Evolutionary conservation across 2,888 invertebrate genomes (phyloP), one percentile per base, ranked within the genome.

Genomic region (Syrista parreyssii): DNA sequence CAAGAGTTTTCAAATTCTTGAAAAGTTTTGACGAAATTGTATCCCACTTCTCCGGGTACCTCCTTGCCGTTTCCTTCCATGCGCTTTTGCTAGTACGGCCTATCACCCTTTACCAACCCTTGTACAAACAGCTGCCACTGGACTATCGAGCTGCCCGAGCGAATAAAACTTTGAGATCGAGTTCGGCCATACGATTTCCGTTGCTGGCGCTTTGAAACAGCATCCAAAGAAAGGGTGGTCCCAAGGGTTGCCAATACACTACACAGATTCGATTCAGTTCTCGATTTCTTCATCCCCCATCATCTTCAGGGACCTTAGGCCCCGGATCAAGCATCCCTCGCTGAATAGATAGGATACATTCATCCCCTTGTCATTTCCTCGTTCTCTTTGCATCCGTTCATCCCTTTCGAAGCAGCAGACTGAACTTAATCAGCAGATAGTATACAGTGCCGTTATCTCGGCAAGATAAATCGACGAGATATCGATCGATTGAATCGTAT

Each of bases 401-500:
- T 84, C 80, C 78, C 79, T 80, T 81, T 77, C 81, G 77, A 81
- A 82, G 82, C 86, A 82, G 82, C 79, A 85, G 87, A 88, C 86
- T 84, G 85, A 81, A 82, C 80, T 87, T 89, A 88, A 89, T 88
- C 86, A 84, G 80, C 79, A 84, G 79, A 31, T 30, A 55, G 71
- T 30, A 33, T 55, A 55, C 23, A 55, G 55, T 81, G 82, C 86
- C 84, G 86, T 88, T 88, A 88, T 88, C 85, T 86, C 83, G 81
- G 83, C 85, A 84, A 84, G 85, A 82, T 84, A 84, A 87, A 88
- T 88, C 88, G 87, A 88, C 88, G 85, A 85, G 84, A 81, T 82
- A 84, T 82, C 87, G 87, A 88, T 89, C 88, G 88, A 86, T 88
- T 83, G 86, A 84, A 86, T 89, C 86, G 88, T 88, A 87, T 84